phyloP scores from a whole-genome alignment of 2,888 invertebrate genomes.

The Lymantria monacha region DNA sequence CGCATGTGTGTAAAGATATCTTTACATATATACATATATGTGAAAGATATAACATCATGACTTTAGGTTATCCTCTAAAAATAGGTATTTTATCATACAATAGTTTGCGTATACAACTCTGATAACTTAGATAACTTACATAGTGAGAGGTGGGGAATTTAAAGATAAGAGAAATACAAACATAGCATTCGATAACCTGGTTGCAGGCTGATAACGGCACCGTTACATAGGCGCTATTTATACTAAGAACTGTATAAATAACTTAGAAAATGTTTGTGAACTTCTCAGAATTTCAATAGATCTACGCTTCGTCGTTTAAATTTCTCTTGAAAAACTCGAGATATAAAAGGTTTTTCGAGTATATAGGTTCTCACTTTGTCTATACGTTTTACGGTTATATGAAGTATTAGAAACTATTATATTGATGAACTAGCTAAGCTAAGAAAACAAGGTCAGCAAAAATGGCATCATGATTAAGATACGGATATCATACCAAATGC shows the following conservation, averaged over 20 bases:
- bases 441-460: too few species aligned
- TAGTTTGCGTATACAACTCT: slow-evolving; percentile 42
- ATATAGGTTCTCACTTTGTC: too few species aligned
- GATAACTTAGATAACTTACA: slow-evolving; percentile 59
- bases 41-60: slow-evolving; percentile 27
- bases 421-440: too few species aligned
- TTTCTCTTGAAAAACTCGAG: slow-evolving; percentile 40
- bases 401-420: too few species aligned
- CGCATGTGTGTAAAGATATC: slow-evolving; percentile 35
- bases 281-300: slow-evolving; percentile 34
- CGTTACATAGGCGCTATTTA: slow-evolving; percentile 48
- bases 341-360: too few species aligned
- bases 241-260: slow-evolving; percentile 36
- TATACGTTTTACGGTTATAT: too few species aligned
- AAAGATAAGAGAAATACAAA: slow-evolving; percentile 66
- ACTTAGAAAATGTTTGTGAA: slow-evolving; percentile 28
- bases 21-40: too few species aligned
- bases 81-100: slow-evolving; percentile 61
- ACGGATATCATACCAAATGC: too few species aligned
- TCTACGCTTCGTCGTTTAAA: slow-evolving; percentile 27
- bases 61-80: slow-evolving; percentile 53
- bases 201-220: slow-evolving; percentile 64
- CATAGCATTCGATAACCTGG: slow-evolving; percentile 75
- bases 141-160: slow-evolving; percentile 57
- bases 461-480: too few species aligned